A percentile compares a stretch with the other conserved stretches of the same genome.
Conservation (phyloP, 2,888 invertebrate genomes). For the Drosophila rellima region DNA sequence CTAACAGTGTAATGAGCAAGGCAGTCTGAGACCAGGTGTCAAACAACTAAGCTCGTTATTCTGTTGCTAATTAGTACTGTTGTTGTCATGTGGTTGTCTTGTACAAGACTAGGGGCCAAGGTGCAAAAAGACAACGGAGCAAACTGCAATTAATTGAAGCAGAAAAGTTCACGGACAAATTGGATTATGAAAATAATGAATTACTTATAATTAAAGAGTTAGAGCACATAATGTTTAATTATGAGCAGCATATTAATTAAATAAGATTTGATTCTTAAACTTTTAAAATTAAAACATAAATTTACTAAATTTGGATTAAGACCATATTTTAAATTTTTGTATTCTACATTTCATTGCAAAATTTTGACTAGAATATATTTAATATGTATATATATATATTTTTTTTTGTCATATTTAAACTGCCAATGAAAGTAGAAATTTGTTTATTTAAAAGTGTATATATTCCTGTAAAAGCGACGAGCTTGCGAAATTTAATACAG, state of each 20-base stretch:
- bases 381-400: no score
- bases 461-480: no score
- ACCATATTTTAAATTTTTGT: no score
- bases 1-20: slow-evolving; percentile 29
- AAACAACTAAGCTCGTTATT: slow-evolving; percentile 47
- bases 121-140: not conserved
- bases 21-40: slow-evolving; percentile 44
- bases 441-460: no score
- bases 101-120: not conserved
- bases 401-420: no score
- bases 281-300: not conserved
- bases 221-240: not conserved
- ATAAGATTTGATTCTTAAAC: not conserved
- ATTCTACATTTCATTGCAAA: no score
- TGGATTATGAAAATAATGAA: slow-evolving; percentile 43
- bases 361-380: no score
- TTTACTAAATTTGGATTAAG: no score
- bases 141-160: slow-evolving; percentile 48
- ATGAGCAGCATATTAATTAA: not conserved
- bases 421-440: no score
- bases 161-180: slow-evolving; percentile 26
- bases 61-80: slow-evolving; percentile 51
- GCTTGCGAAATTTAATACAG: no score
- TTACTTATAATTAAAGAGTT: not conserved
- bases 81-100: slow-evolving; percentile 36